A percentile compares a stretch with the other conserved stretches of the same genome.
These are phyloP conservation scores for Lasiommata megera DNA, from an alignment of 2,888 invertebrate genomes.

Conservation along the genomic window DNA sequence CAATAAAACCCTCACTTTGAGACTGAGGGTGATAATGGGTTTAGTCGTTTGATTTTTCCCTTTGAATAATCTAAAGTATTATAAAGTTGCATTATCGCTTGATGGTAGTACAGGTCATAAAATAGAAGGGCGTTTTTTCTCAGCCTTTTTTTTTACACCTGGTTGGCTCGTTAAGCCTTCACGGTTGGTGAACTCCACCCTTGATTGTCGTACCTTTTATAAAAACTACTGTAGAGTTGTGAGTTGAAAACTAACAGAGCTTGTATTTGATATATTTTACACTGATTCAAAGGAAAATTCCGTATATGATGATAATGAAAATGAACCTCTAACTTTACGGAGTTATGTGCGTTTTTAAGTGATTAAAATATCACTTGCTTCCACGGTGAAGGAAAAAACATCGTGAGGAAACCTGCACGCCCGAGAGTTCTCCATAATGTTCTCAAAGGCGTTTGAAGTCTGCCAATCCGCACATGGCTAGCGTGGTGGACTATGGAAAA, in stretches of 20 bases:
- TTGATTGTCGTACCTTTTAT: slow-evolving; percentile 48
- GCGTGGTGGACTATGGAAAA: too few relatives aligned
- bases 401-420: too few relatives aligned
- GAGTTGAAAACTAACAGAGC: slow-evolving; percentile 1
- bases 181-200: slow-evolving; percentile 56
- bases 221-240: slow-evolving; percentile 40
- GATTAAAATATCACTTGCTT: too few relatives aligned
- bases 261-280: neutral
- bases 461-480: too few relatives aligned
- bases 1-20: too few relatives aligned
- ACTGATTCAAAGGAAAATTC: neutral
- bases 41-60: neutral
- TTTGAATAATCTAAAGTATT: neutral
- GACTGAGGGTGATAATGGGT: neutral
- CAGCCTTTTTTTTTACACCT: slow-evolving; percentile 28
- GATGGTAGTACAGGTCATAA: slow-evolving; percentile 19
- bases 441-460: too few relatives aligned
- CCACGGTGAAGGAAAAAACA: too few relatives aligned
- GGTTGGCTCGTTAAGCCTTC: slow-evolving; percentile 44
- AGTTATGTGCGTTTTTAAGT: too few relatives aligned
- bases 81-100: neutral
- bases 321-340: too few relatives aligned
- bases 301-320: too few relatives aligned
- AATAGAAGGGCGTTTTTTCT: slow-evolving; percentile 34
- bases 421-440: too few relatives aligned